Evolutionary conservation across 2,797 vertebrate species (phyloP).

Genomic region (Selene dorsalis): DNA sequence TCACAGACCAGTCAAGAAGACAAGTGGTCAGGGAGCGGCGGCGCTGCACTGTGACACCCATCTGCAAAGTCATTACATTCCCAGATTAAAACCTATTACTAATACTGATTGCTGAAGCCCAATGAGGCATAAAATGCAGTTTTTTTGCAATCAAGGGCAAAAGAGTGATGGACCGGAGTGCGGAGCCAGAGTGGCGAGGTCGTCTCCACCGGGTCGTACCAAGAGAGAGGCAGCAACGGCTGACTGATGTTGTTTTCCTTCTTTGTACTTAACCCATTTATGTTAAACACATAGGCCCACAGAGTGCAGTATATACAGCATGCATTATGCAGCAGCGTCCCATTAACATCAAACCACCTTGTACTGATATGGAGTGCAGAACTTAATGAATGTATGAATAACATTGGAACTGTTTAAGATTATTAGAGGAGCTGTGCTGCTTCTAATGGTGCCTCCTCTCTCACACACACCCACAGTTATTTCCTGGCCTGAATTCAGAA

Average conservation of each 20-base stretch:
- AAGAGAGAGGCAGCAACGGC: constrained; percentile 9
- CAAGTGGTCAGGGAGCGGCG: constrained; percentile 52
- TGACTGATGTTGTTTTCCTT: constrained; percentile 45
- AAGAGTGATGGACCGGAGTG: constrained; percentile 47
- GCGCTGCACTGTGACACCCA: constrained; percentile 63
- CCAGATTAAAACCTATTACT: constrained; percentile 71
- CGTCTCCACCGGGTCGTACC: constrained; percentile 3
- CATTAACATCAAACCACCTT: constrained; percentile 34
- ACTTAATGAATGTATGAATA: constrained; percentile 43
- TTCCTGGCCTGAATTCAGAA: constrained; percentile 60
- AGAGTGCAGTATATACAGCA: constrained; percentile 24
- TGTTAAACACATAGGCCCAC: constrained; percentile 30
- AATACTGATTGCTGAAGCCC: constrained; percentile 69
- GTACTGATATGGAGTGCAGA: constrained; percentile 40
- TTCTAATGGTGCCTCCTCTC: constrained; percentile 2
- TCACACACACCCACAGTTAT: constrained; percentile 25
- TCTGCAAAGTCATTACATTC: constrained; percentile 70
- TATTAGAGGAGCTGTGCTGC: constrained; percentile 17
- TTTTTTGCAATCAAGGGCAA: constrained; percentile 61
- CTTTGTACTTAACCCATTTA: constrained; percentile 36
- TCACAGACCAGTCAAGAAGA: constrained; percentile 43
- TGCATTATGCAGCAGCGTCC: constrained; percentile 42
- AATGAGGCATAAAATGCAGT: constrained; percentile 67
- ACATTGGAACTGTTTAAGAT: constrained; percentile 23
- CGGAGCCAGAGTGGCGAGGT: constrained; percentile 27